Evolutionary conservation across 2,113 vertebrate genomes (phyloP), one percentile per base, ranked within the genome.

Genomic region (Condylura cristata): DNA sequence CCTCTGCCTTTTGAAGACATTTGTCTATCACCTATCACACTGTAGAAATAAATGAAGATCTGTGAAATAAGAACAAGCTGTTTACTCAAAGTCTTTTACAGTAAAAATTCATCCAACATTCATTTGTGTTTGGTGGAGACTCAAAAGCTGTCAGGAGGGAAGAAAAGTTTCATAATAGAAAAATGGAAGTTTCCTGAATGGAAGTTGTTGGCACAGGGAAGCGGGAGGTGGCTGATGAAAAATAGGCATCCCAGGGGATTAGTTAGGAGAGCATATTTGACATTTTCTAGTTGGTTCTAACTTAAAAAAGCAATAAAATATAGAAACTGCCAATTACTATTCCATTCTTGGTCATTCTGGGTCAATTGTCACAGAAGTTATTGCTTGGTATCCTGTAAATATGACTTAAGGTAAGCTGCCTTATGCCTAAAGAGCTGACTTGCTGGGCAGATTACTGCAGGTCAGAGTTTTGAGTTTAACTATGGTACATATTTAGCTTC

Each of bases 1-100:
- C 37, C 10, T 18, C 22, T 32, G 2, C 30, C 48, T 89, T n/a
- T 8, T n/a, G 48, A 8, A 56, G 68, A 68, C 8, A 68, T 3
- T 26, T 41, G 22, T 41, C 18, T 13, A 2, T 58, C 3, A 0
- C 34, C 18, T 13, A 2, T 58, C 3, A 0, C 34, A 18, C 18
- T 30, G 4, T 37, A n/a, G 24, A 63, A 32, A 60, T 41, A 51
- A 61, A 39, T 0, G 9, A 41, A 61, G 24, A 63, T 24, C 41
- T 37, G 5, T n/a, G 10, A 22, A 51, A 48, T 30, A 44, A 75
- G 11, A 34, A 30, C 22, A 61, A 48, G 9, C 14, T 34, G 11
- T 46, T 13, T 13, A 63, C n/a, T 32, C 39, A 46, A 26, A 81
- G 39, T 30, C 11, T 10, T 3, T 1, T 30, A 22, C 0, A 30